Percentiles rank a stretch among this genome's conserved stretches.
These are phyloP conservation scores for Poicephalus gulielmi DNA, from an alignment of 2,113 vertebrate species.

Conservation along the genomic window DNA sequence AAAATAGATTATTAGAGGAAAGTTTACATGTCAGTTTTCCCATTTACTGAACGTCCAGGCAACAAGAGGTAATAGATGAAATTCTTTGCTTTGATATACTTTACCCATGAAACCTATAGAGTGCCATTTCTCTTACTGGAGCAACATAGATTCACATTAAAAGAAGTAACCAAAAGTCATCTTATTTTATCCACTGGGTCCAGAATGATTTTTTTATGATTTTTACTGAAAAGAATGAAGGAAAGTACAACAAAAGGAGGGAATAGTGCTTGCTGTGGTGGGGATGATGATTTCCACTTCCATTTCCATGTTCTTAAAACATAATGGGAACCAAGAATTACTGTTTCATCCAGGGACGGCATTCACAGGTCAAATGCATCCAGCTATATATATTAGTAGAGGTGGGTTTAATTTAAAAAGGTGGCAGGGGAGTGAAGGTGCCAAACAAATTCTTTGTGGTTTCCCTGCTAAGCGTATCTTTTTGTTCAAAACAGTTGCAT, in stretches of 20 bases:
- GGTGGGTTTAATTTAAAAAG: neutral
- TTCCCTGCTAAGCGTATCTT: neutral
- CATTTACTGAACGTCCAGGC: neutral
- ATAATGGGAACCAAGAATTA: neutral
- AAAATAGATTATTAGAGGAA: neutral
- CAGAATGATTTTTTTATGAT: neutral
- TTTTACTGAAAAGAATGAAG: neutral
- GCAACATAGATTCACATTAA: neutral
- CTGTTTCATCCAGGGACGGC: neutral
- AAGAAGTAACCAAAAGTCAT: neutral
- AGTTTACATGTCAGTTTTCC: neutral
- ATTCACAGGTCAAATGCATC: neutral
- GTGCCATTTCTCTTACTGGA: neutral
- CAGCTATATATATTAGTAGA: neutral
- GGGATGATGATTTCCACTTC: neutral
- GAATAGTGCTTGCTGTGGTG: neutral
- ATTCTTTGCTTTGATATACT: neutral
- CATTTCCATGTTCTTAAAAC: neutral
- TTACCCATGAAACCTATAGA: fast-evolving
- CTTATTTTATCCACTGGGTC: neutral
- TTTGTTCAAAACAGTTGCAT: neutral
- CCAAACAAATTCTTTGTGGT: neutral
- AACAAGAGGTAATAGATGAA: neutral
- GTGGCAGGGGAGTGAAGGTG: neutral
- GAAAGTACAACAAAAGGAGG: neutral